Evolutionary conservation across 2,113 vertebrate species (phyloP).

Genomic region (Sprattus sprattus): DNA sequence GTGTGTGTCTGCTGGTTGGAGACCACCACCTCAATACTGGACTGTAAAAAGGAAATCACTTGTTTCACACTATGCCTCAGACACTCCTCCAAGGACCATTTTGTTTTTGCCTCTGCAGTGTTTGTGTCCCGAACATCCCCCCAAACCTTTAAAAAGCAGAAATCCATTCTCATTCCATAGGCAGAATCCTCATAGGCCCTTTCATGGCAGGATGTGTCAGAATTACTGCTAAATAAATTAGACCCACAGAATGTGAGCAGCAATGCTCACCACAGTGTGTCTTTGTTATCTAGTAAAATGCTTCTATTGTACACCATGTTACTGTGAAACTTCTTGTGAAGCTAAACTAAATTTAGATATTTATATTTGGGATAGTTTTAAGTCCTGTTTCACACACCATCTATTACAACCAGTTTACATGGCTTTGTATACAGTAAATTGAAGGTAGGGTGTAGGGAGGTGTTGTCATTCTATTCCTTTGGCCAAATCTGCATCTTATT

Average conservation of each 20-base stretch:
- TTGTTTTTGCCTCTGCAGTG: too few relatives aligned
- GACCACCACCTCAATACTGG: conserved; percentile 27
- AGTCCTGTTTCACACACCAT: neutral
- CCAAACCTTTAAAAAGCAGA: neutral
- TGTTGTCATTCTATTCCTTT: neutral
- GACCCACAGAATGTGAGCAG: neutral
- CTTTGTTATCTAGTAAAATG: conserved; percentile 37
- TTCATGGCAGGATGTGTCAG: neutral
- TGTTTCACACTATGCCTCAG: conserved; percentile 26
- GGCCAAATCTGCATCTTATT: neutral
- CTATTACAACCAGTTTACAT: neutral
- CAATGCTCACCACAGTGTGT: conserved; percentile 20
- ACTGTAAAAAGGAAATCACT: conserved; percentile 39
- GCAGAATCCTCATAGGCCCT: neutral
- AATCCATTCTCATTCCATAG: neutral
- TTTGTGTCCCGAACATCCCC: neutral
- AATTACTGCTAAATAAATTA: neutral
- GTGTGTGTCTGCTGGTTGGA: conserved; percentile 39
- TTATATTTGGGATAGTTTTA: neutral
- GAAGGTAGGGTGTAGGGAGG: neutral
- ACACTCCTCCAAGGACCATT: conserved; percentile 16
- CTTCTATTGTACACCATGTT: conserved; percentile 26
- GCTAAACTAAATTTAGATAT: conserved; percentile 21
- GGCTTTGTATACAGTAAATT: neutral
- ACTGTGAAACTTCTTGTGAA: conserved; percentile 1